Conservation (phyloP, 1,140 invertebrate species). For the Dysdera silvatica region DNA sequence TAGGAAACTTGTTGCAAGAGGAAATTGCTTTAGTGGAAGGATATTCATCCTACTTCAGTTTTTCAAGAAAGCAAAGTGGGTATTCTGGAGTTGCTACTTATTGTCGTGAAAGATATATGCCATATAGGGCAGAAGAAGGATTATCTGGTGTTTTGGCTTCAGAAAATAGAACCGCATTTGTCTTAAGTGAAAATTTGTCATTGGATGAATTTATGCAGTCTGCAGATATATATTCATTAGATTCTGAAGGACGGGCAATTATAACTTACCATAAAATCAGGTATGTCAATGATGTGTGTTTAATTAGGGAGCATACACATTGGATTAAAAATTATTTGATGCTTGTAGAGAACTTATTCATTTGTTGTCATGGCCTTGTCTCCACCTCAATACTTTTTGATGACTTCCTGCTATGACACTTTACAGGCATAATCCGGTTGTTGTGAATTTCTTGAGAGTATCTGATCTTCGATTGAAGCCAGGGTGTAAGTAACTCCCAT, state of each 20-base stretch:
- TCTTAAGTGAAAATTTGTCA: conserved; percentile 7
- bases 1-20: conserved; percentile 48
- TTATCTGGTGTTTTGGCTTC: conserved; percentile 39
- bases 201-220: neutral
- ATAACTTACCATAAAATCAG: conserved; percentile 48
- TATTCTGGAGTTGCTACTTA: conserved; percentile 53
- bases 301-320: neutral
- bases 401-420: too few relatives aligned
- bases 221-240: too few relatives aligned
- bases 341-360: too few relatives aligned
- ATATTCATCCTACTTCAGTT: conserved; percentile 50
- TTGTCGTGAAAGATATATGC: conserved; percentile 42
- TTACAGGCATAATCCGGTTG: too few relatives aligned
- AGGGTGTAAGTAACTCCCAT: too few relatives aligned
- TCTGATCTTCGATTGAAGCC: too few relatives aligned
- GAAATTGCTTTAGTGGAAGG: conserved; percentile 45
- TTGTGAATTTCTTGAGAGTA: too few relatives aligned
- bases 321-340: too few relatives aligned
- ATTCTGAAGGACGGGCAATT: conserved; percentile 49
- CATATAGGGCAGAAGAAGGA: conserved; percentile 48
- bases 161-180: neutral
- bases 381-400: too few relatives aligned
- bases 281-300: neutral
- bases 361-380: too few relatives aligned
- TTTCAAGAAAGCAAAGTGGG: conserved; percentile 45